Conservation (phyloP, 2,888 invertebrate species). For the Rhamphomyia laevipes region DNA sequence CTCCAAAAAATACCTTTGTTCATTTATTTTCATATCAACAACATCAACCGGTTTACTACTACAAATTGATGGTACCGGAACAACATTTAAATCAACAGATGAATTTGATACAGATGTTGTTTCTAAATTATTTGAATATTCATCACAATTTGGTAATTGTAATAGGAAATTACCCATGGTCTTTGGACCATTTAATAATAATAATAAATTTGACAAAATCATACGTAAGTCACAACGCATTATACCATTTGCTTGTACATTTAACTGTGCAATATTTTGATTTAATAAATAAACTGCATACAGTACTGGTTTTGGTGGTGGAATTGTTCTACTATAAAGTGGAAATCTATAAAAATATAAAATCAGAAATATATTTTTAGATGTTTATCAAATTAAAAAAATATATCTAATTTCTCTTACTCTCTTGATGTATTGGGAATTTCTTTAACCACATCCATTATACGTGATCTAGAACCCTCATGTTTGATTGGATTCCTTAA, state of each 20-base stretch:
- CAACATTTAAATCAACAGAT: constrained; percentile 30
- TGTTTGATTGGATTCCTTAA: constrained; percentile 59
- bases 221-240: constrained; percentile 26
- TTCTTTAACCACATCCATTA: constrained; percentile 65
- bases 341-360: constrained; percentile 61
- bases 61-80: constrained; percentile 19
- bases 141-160: constrained; percentile 7
- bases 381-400: background rate
- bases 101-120: constrained; percentile 26
- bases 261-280: constrained; percentile 88
- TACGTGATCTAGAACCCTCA: constrained; percentile 70
- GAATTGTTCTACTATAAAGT: constrained; percentile 45
- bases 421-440: constrained; percentile 54
- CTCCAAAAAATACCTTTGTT: constrained; percentile 9
- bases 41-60: constrained; percentile 9
- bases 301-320: constrained; percentile 43
- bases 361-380: background rate
- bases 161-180: constrained; percentile 3
- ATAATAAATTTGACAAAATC: constrained; percentile 30
- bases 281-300: constrained; percentile 87
- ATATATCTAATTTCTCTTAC: constrained; percentile 39
- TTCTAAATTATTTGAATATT: background rate
- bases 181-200: constrained; percentile 20
- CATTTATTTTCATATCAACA: constrained; percentile 1
- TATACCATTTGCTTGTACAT: constrained; percentile 26